Evolutionary conservation across 2,888 invertebrate genomes (phyloP).

Genomic region (Oxycera nigricornis): DNA sequence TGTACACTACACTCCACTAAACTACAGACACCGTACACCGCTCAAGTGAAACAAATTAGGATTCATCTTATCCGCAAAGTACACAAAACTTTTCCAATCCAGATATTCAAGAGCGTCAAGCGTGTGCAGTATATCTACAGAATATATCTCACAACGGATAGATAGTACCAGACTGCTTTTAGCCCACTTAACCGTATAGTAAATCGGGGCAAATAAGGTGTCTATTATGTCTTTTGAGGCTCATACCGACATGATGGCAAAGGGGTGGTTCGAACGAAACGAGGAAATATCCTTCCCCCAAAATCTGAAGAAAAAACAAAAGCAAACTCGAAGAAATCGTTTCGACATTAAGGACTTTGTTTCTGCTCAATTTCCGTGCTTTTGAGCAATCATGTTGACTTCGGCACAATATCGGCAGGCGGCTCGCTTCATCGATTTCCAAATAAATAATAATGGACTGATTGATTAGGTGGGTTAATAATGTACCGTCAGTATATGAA

Average conservation of each 20-base stretch:
- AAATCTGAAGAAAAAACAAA: constrained; percentile 3
- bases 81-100: constrained; percentile 22
- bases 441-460: constrained; percentile 38
- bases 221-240: constrained; percentile 33
- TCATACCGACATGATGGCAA: constrained; percentile 15
- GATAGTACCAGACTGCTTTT: constrained; percentile 6
- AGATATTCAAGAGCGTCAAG: background rate
- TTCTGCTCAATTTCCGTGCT: constrained; percentile 41
- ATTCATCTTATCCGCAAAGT: constrained; percentile 34
- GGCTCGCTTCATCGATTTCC: constrained; percentile 16
- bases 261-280: background rate
- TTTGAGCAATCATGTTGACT: constrained; percentile 37
- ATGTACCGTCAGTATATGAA: constrained; percentile 1
- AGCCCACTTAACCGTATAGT: constrained; percentile 34
- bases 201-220: constrained; percentile 31
- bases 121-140: background rate
- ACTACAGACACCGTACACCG: constrained; percentile 24
- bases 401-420: constrained; percentile 14
- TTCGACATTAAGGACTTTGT: constrained; percentile 36
- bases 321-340: constrained; percentile 20
- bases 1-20: constrained; percentile 34
- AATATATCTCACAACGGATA: constrained; percentile 5
- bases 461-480: constrained; percentile 37
- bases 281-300: background rate
- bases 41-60: constrained; percentile 38